phyloP scores from a whole-genome alignment of 2,113 vertebrate species.

The Phoenicopterus ruber region DNA sequence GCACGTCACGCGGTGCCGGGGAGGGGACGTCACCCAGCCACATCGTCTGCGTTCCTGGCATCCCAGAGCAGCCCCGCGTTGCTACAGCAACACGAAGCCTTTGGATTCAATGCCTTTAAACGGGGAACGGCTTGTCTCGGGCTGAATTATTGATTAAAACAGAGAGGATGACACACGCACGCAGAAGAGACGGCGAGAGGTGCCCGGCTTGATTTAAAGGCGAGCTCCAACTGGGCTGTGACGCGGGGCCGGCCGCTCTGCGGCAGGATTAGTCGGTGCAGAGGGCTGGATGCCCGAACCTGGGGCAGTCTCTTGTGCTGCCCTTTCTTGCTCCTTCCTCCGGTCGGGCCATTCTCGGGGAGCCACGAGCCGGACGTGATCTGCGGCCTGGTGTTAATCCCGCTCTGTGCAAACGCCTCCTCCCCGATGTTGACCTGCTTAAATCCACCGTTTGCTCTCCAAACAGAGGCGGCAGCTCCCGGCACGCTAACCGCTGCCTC shows the following conservation, averaged over 20 bases:
- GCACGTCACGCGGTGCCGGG: background rate
- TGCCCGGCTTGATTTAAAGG: background rate
- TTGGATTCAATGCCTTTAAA: conserved; percentile 18
- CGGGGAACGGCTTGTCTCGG: conserved; percentile 16
- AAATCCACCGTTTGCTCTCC: conserved; percentile 11
- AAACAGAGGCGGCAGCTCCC: background rate
- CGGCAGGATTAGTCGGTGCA: background rate
- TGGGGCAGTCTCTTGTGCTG: fast-evolving
- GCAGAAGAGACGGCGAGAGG: background rate
- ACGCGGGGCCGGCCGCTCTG: background rate
- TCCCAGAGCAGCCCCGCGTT: conserved; percentile 34
- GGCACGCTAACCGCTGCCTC: background rate
- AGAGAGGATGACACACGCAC: background rate
- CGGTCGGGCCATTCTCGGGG: fast-evolving
- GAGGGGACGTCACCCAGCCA: background rate
- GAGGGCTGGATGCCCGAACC: background rate
- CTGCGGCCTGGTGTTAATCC: background rate
- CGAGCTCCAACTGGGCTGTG: background rate
- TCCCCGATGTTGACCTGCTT: background rate
- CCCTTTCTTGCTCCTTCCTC: background rate
- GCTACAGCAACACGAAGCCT: conserved; percentile 59
- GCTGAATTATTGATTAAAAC: conserved; percentile 66
- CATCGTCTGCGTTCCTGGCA: background rate
- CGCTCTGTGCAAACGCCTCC: background rate
- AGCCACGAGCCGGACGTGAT: background rate